Evolutionary conservation across 2,888 invertebrate species (phyloP).

Genomic region (Heliconius cydno): DNA sequence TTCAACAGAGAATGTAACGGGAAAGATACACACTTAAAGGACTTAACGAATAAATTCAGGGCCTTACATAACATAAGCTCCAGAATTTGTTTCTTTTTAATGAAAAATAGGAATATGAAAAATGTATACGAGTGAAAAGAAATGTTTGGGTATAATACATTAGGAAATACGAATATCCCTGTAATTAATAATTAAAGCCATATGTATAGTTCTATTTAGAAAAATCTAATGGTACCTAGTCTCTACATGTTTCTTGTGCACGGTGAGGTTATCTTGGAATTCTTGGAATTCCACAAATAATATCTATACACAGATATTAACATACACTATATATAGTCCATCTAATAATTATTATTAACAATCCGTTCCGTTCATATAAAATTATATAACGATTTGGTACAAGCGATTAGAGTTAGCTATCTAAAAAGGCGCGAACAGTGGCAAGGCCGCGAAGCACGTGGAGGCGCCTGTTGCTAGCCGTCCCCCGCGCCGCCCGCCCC

Average conservation of each 20-base stretch:
- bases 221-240: no score
- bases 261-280: no score
- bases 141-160: no score
- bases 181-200: no score
- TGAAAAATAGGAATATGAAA: no score
- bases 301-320: background rate
- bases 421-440: conserved; percentile 78
- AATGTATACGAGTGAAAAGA: no score
- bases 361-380: conserved; percentile 3
- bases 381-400: conserved; percentile 52
- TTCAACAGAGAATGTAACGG: background rate
- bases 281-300: no score
- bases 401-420: conserved; percentile 66
- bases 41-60: background rate
- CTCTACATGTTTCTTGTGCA: no score
- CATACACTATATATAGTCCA: background rate
- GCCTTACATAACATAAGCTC: background rate
- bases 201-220: no score
- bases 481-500: conserved; percentile 50
- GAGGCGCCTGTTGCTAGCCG: conserved; percentile 79
- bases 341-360: background rate
- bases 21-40: background rate
- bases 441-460: conserved; percentile 80
- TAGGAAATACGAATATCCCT: no score
- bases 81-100: background rate